Percentiles rank a stretch among this genome's conserved stretches.
Evolutionary conservation across 2,113 vertebrate genomes (phyloP).

Genomic region (Ellobius talpinus): DNA sequence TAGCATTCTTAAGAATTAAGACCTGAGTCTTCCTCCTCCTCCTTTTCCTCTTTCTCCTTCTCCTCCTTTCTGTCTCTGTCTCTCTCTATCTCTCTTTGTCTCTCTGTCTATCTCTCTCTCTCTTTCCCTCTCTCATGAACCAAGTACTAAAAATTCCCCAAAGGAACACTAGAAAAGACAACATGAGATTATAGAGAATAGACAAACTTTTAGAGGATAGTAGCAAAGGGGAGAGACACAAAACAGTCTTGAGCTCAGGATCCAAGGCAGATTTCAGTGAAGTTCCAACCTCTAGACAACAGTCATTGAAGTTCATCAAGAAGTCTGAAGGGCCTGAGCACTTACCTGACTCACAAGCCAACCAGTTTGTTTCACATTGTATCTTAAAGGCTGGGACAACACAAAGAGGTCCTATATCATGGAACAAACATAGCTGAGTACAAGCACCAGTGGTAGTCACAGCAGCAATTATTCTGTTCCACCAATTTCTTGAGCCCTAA

Average conservation of each 20-base stretch:
- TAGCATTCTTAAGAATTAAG: neutral
- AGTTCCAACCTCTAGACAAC: neutral
- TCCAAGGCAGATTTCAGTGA: neutral
- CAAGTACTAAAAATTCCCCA: neutral
- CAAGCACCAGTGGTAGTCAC: neutral
- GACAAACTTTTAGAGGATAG: neutral
- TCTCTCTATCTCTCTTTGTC: too few relatives aligned
- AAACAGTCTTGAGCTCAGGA: neutral
- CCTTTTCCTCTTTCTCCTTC: too few relatives aligned
- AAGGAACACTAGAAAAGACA: neutral
- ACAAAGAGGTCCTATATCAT: neutral
- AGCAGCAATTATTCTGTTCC: neutral
- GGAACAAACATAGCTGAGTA: neutral
- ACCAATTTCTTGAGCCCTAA: neutral
- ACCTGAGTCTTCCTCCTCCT: rapidly evolving
- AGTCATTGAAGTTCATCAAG: neutral
- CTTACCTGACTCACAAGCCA: neutral
- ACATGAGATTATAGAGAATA: neutral
- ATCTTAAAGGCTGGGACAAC: neutral
- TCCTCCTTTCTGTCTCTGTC: too few relatives aligned
- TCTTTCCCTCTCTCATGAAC: neutral
- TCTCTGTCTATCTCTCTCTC: too few relatives aligned
- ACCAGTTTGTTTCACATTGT: neutral
- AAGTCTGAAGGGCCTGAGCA: neutral
- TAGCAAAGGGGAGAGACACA: neutral